Evolutionary conservation across 2,113 vertebrate genomes (phyloP).

Genomic region (Plestiodon gilberti): DNA sequence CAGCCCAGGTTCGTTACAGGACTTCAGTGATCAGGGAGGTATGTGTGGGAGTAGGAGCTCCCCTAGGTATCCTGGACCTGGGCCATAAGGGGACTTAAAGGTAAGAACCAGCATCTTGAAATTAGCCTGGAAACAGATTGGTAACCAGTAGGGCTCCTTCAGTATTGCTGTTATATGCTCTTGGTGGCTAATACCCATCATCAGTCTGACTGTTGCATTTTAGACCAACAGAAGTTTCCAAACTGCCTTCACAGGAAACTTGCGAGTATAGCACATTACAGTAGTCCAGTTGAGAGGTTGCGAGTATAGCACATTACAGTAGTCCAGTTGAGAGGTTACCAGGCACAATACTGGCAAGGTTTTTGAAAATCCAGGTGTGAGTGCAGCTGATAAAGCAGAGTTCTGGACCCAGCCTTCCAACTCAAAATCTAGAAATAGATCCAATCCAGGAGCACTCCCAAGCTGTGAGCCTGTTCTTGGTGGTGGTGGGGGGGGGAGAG

Average conservation of each 20-base stretch:
- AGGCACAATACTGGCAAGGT: neutral
- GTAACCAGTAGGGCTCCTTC: neutral
- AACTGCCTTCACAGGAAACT: too few relatives aligned
- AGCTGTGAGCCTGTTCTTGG: neutral
- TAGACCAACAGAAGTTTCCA: too few relatives aligned
- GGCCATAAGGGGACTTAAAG: too few relatives aligned
- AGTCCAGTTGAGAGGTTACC: neutral
- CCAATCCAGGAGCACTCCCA: neutral
- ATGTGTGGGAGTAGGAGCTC: neutral
- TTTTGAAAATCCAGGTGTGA: neutral
- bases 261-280: neutral
- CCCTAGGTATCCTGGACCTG: neutral
- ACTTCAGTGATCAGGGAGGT: neutral
- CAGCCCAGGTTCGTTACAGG: neutral
- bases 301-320: neutral
- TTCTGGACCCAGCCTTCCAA: neutral
- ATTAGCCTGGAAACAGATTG: neutral
- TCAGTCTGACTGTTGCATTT: too few relatives aligned
- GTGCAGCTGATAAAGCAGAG: neutral
- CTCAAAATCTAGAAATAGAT: neutral
- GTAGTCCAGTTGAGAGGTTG: neutral
- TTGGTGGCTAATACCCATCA: neutral
- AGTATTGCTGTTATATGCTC: neutral
- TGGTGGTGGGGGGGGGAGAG: too few relatives aligned
- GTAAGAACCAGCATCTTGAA: neutral